A percentile compares a stretch with the other conserved stretches of the same genome.
Evolutionary conservation across 2,797 vertebrate genomes (phyloP).

Genomic region (Eidolon dupreanum): DNA sequence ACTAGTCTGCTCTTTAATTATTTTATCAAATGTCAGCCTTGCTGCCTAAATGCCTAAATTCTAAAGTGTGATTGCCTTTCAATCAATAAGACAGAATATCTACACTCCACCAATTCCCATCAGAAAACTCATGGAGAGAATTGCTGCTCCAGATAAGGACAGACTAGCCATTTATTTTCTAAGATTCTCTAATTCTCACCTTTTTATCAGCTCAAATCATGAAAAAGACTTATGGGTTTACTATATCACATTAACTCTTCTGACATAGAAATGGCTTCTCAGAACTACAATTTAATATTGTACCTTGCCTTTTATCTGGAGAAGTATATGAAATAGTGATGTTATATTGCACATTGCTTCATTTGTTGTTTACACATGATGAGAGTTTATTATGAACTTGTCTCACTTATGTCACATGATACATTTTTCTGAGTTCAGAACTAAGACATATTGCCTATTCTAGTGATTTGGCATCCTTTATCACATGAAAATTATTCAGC

Average conservation of each 20-base stretch:
- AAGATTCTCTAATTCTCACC: neutral
- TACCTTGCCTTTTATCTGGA: neutral
- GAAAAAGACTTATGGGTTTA: neutral
- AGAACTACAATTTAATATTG: neutral
- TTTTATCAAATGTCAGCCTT: conserved; percentile 41
- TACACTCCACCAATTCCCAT: neutral
- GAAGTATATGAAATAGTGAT: neutral
- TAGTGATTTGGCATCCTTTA: neutral
- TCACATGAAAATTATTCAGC: neutral
- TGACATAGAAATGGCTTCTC: neutral
- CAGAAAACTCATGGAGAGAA: conserved; percentile 2
- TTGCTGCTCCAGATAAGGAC: neutral
- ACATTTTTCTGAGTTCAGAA: neutral
- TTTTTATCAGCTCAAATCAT: neutral
- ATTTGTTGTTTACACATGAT: neutral
- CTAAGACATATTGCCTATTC: neutral
- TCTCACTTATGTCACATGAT: neutral
- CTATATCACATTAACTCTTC: neutral
- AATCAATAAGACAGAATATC: conserved; percentile 40
- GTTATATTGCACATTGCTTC: neutral
- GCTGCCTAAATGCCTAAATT: neutral
- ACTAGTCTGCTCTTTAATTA: conserved; percentile 36
- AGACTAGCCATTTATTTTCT: neutral
- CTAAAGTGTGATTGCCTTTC: neutral
- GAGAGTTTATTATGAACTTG: neutral